Evolutionary conservation across 2,113 vertebrate species (phyloP).

Genomic region (Scytalopus superciliaris): DNA sequence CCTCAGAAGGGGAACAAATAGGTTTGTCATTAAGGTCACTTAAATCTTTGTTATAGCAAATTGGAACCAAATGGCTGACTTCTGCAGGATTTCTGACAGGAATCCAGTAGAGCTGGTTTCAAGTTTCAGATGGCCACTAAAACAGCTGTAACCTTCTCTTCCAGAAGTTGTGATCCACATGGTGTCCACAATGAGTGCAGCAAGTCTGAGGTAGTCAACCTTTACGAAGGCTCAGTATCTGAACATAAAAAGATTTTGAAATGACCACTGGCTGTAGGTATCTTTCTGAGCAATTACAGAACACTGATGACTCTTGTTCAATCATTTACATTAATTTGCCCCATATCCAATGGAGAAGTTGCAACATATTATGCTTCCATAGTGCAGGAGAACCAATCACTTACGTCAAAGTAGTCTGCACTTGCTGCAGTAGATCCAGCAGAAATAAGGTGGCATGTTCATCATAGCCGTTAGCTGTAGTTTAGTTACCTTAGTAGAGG

Average conservation of each 20-base stretch:
- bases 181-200: constrained; percentile 86
- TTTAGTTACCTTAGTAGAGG: constrained; percentile 81
- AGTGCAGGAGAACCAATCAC: constrained; percentile 66
- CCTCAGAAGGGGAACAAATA: constrained; percentile 77
- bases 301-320: constrained; percentile 71
- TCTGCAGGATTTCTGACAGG: constrained; percentile 78
- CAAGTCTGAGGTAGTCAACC: constrained; percentile 90
- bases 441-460: constrained; percentile 72
- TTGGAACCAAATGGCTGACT: constrained; percentile 82
- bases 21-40: constrained; percentile 93
- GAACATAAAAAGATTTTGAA: constrained; percentile 82
- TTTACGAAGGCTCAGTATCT: constrained; percentile 83
- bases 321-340: constrained; percentile 69
- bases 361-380: constrained; percentile 73
- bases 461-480: constrained; percentile 76
- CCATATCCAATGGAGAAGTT: constrained; percentile 77
- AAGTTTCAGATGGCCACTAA: constrained; percentile 80
- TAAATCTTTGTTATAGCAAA: constrained; percentile 87
- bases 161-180: constrained; percentile 84
- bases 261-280: constrained; percentile 79
- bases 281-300: constrained; percentile 73
- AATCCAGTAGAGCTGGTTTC: constrained; percentile 84
- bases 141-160: constrained; percentile 79
- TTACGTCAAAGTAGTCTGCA: constrained; percentile 74
- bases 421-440: constrained; percentile 75